A percentile compares a stretch with the other conserved stretches of the same genome.
phyloP scores from a whole-genome alignment of 1,140 invertebrate species.

The Drosophila setifemur region DNA sequence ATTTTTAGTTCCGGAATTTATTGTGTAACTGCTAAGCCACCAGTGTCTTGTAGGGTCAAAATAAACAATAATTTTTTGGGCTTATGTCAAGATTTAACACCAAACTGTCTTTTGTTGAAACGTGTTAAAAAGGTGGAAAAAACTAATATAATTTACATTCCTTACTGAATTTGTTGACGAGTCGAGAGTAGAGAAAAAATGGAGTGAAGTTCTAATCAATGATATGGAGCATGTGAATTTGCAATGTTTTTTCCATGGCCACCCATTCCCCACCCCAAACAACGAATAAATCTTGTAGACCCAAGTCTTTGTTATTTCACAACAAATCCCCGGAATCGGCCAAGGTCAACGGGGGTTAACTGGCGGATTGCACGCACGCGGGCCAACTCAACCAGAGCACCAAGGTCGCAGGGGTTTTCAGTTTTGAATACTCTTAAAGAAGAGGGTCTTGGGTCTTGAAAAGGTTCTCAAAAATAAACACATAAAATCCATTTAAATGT shows the following conservation, averaged over 20 bases:
- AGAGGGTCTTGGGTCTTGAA: neutral
- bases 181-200: too few relatives aligned
- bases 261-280: slow-evolving; percentile 1
- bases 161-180: slow-evolving; percentile 12
- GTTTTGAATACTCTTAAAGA: neutral
- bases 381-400: neutral
- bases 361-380: slow-evolving; percentile 64
- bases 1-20: neutral
- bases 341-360: slow-evolving; percentile 61
- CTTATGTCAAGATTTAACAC: neutral
- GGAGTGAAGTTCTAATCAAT: slow-evolving; percentile 2
- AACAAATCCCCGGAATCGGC: slow-evolving; percentile 60
- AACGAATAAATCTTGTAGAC: neutral
- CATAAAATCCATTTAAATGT: too few relatives aligned
- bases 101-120: slow-evolving; percentile 5
- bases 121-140: neutral
- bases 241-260: neutral
- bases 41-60: slow-evolving; percentile 1
- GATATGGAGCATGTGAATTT: neutral
- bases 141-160: neutral
- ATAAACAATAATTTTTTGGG: slow-evolving; percentile 26
- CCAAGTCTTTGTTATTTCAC: slow-evolving; percentile 31
- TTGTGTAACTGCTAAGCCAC: neutral
- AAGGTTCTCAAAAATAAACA: neutral
- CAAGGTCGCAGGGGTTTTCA: slow-evolving; percentile 15